Evolutionary conservation across 2,888 invertebrate genomes (phyloP).

Genomic region (Zhuqinia jingwanae): DNA sequence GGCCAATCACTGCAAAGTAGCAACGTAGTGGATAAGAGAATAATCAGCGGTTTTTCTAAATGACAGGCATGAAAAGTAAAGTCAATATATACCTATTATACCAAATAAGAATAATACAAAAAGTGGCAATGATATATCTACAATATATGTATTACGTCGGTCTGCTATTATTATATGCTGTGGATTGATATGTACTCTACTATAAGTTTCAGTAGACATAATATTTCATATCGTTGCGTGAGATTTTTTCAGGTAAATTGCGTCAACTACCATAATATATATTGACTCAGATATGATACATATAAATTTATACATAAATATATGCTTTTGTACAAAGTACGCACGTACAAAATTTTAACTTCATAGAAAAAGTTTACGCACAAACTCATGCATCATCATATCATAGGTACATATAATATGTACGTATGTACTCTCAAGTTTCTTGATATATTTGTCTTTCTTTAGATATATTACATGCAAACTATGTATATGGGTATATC

Average conservation of each 20-base stretch:
- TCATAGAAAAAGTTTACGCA: conserved; percentile 36
- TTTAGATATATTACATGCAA: background rate
- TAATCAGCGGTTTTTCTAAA: background rate
- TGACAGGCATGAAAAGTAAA: conserved; percentile 18
- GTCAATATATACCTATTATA: too few relatives aligned
- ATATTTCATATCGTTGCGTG: background rate
- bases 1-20: conserved; percentile 34
- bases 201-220: background rate
- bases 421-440: background rate
- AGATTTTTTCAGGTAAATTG: too few relatives aligned
- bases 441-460: too few relatives aligned
- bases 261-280: background rate
- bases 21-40: background rate
- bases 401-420: background rate
- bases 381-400: background rate
- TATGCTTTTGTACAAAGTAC: too few relatives aligned
- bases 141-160: too few relatives aligned
- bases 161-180: too few relatives aligned
- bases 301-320: background rate
- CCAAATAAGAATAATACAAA: too few relatives aligned
- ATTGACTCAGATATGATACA: background rate
- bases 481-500: background rate
- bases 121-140: too few relatives aligned
- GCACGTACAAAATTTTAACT: background rate
- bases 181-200: background rate